Evolutionary conservation across 2,113 vertebrate genomes (phyloP).

Genomic region (Seriola rivoliana): DNA sequence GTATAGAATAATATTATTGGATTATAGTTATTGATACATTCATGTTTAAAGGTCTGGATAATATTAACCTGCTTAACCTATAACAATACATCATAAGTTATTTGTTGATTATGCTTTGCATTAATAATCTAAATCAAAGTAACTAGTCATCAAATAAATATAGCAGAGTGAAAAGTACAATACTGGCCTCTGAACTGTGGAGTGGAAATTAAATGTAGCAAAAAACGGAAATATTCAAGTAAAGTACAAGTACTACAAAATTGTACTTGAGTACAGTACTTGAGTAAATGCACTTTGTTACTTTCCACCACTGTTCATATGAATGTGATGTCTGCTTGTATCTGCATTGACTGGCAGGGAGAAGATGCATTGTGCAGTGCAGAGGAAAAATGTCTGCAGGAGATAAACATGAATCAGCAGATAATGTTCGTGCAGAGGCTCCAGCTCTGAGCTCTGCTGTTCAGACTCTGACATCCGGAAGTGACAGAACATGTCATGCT

Average conservation of each 20-base stretch:
- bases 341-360: slow-evolving; percentile 38
- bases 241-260: background rate
- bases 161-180: background rate
- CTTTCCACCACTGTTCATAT: background rate
- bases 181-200: background rate
- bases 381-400: slow-evolving; percentile 55
- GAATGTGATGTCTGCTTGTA: background rate
- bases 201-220: too few species aligned
- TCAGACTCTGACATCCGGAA: slow-evolving; percentile 19
- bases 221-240: too few species aligned
- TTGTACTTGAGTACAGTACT: background rate
- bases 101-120: background rate
- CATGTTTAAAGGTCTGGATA: background rate
- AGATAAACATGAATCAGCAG: slow-evolving; percentile 75
- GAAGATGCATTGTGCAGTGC: background rate
- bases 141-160: too few species aligned
- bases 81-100: background rate
- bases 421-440: slow-evolving; percentile 41
- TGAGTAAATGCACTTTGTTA: background rate
- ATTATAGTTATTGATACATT: background rate
- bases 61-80: background rate
- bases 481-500: slow-evolving; percentile 7
- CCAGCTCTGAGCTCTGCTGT: background rate
- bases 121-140: too few species aligned
- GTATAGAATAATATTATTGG: too few species aligned